These are phyloP conservation scores for Teinopalpus imperialis DNA, from an alignment of 2,888 invertebrate species.

Conservation along the genomic window DNA sequence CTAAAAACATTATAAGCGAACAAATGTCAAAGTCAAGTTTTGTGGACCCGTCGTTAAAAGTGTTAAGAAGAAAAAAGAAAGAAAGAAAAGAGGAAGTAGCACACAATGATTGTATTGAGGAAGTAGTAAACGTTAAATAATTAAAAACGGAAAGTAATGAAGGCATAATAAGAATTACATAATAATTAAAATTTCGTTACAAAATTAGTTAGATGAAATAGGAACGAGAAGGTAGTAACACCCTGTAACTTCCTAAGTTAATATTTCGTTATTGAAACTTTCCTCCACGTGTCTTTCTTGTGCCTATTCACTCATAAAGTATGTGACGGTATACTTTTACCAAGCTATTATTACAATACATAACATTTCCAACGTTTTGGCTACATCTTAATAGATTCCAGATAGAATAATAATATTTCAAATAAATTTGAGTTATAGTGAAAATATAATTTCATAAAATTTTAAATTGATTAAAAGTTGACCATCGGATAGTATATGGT, in stretches of 20 bases:
- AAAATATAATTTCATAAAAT: too few relatives aligned
- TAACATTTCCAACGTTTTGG: slow-evolving; percentile 23
- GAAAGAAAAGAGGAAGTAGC: too few relatives aligned
- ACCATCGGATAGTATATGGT: too few relatives aligned
- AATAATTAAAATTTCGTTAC: too few relatives aligned
- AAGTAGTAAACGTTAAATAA: too few relatives aligned
- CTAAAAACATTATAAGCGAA: slow-evolving; percentile 1
- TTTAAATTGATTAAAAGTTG: too few relatives aligned
- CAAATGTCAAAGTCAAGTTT: slow-evolving; percentile 1
- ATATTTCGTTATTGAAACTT: slow-evolving; percentile 38
- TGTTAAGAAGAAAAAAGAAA: background rate
- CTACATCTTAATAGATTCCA: slow-evolving; percentile 24
- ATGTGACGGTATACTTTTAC: slow-evolving; percentile 32
- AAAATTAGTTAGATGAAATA: slow-evolving; percentile 10
- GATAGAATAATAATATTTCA: too few relatives aligned
- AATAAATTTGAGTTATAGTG: too few relatives aligned
- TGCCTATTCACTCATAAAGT: slow-evolving; percentile 8
- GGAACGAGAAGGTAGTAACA: slow-evolving; percentile 62
- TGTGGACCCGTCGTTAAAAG: slow-evolving; percentile 11
- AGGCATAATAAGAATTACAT: too few relatives aligned
- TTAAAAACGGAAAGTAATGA: too few relatives aligned
- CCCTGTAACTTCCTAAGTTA: slow-evolving; percentile 59
- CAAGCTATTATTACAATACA: slow-evolving; percentile 34
- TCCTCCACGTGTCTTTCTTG: background rate
- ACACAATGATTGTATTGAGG: too few relatives aligned